phyloP scores from a whole-genome alignment of 2,888 invertebrate genomes.

The Malthinus seriepunctatus region DNA sequence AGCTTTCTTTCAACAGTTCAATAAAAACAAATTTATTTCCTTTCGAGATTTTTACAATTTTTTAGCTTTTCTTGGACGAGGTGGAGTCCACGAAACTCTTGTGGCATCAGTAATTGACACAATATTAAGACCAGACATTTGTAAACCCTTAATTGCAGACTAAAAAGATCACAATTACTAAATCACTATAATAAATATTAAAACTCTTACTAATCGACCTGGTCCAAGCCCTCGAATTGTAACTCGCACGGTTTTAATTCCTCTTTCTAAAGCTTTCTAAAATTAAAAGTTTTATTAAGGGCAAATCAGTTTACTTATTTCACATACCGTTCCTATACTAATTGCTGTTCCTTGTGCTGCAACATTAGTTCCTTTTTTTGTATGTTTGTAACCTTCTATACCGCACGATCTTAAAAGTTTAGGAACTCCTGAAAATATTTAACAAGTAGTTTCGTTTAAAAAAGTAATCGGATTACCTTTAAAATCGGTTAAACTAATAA shows the following conservation, averaged over 20 bases:
- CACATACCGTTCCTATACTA: slow-evolving; percentile 71
- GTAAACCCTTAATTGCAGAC: slow-evolving; percentile 91
- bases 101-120: slow-evolving; percentile 93
- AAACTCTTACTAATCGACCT: slow-evolving; percentile 78
- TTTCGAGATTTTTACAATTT: slow-evolving; percentile 63
- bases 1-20: no score
- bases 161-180: slow-evolving; percentile 54
- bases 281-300: slow-evolving; percentile 33
- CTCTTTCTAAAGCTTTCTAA: slow-evolving; percentile 73
- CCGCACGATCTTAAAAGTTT: slow-evolving; percentile 78
- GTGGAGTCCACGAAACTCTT: slow-evolving; percentile 79
- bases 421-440: slow-evolving; percentile 53
- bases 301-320: slow-evolving; percentile 7
- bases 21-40: slow-evolving; percentile 1
- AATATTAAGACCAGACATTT: slow-evolving; percentile 88
- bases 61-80: slow-evolving; percentile 81
- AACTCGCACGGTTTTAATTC: slow-evolving; percentile 76
- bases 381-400: slow-evolving; percentile 92
- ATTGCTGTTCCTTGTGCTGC: slow-evolving; percentile 95
- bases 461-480: slow-evolving; percentile 57
- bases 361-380: slow-evolving; percentile 93
- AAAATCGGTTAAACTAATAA: slow-evolving; percentile 73
- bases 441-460: no score
- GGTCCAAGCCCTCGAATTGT: slow-evolving; percentile 84
- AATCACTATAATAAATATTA: slow-evolving; percentile 12